These are phyloP conservation scores for Cylloceria caligata DNA, from an alignment of 2,888 invertebrate species.

Conservation along the genomic window DNA sequence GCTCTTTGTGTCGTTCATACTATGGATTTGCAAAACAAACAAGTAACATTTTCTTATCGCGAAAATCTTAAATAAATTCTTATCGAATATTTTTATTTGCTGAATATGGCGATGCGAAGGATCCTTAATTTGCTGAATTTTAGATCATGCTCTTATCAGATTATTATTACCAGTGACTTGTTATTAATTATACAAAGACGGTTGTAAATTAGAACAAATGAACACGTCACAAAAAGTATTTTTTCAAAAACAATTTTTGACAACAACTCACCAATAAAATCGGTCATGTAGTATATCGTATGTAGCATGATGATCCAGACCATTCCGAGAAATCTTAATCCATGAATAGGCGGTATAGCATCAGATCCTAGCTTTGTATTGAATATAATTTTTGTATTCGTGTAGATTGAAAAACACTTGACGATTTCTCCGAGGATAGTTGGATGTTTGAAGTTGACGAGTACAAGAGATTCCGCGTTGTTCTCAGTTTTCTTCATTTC, in stretches of 20 bases:
- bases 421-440: constrained; percentile 76
- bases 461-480: constrained; percentile 69
- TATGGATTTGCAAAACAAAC: too few species aligned
- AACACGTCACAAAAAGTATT: neutral
- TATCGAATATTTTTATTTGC: too few species aligned
- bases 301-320: constrained; percentile 87
- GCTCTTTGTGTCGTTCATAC: too few species aligned
- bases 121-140: neutral
- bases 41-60: too few species aligned
- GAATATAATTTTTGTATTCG: constrained; percentile 84
- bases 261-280: constrained; percentile 79
- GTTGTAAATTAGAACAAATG: too few species aligned
- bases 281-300: constrained; percentile 83
- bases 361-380: constrained; percentile 80
- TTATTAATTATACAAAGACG: too few species aligned
- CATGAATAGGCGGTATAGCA: constrained; percentile 84
- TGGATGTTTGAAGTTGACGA: constrained; percentile 58
- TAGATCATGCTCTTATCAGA: too few species aligned
- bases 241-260: constrained; percentile 10
- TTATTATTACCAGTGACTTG: too few species aligned
- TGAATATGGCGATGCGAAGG: too few species aligned
- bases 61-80: too few species aligned
- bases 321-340: constrained; percentile 86
- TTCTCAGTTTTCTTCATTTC: constrained; percentile 66
- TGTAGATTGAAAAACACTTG: constrained; percentile 85